phyloP scores from a whole-genome alignment of 2,797 vertebrate species.

The Austrolebias charrua region DNA sequence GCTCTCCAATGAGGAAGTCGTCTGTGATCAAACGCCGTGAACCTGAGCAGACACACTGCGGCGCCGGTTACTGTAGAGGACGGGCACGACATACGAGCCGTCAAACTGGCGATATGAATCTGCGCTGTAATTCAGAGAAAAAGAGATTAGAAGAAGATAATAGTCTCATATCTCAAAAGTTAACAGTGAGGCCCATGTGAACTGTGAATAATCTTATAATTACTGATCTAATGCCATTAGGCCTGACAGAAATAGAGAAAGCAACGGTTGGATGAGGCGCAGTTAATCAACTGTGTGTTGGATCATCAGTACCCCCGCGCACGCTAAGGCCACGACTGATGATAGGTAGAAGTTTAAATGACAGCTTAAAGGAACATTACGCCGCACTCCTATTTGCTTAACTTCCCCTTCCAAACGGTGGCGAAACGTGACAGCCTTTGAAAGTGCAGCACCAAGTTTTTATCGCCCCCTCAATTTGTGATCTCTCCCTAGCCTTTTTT shows the following conservation, averaged over 20 bases:
- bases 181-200: conserved; percentile 78
- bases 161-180: conserved; percentile 85
- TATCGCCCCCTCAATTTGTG: conserved; percentile 52
- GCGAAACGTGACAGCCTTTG: conserved; percentile 65
- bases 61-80: conserved; percentile 44
- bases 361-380: conserved; percentile 85
- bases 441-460: conserved; percentile 47
- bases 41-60: conserved; percentile 52
- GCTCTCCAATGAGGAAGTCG: conserved; percentile 22
- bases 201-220: conserved; percentile 85
- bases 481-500: neutral
- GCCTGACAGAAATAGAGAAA: conserved; percentile 82
- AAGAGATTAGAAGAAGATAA: conserved; percentile 84
- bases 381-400: conserved; percentile 77
- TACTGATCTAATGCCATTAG: conserved; percentile 85
- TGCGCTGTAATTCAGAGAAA: conserved; percentile 77
- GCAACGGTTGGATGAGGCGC: conserved; percentile 81
- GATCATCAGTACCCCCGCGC: conserved; percentile 75
- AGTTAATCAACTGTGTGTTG: conserved; percentile 81
- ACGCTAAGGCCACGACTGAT: conserved; percentile 70
- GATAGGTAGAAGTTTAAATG: conserved; percentile 81
- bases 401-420: conserved; percentile 73
- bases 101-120: conserved; percentile 75
- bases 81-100: conserved; percentile 61
- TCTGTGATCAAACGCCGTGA: conserved; percentile 38